Base-by-base conservation (phyloP, 2,113 vertebrate species). In the Limnothrissa miodon region DNA sequence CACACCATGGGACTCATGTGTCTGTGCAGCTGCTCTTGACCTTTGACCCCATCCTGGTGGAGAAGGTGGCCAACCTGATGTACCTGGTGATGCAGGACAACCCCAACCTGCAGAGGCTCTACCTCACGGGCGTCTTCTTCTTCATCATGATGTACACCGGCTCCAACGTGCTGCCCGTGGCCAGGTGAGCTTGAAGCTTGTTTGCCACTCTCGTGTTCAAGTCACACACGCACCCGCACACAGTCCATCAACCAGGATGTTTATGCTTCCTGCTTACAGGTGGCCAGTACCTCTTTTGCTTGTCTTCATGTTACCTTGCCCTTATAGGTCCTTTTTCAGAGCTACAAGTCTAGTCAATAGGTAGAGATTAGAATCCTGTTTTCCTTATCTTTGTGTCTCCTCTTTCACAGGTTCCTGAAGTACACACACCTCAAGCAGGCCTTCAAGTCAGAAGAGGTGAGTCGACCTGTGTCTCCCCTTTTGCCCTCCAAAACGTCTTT, bases 61-160 rank as follows among this genome's bases (percentile, higher is more conserved):
- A 99, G 90, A 99, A 99, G 88, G 98, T 99, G 0, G 97, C 97
- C 85, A 96, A 98, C 82, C 87, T 99, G 84, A 89, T 99, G 81
- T 93, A 96, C 86, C 92, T 96, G 88, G 94, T 99, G 91, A 97
- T 98, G 97, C 98, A 99, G 92, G 98, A 99, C 91, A 99, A 99
- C 90, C 98, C 98, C 9, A 98, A 97, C 89, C 94, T 99, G 91
- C 97, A 97, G 92, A 97, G 98, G 17, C 96, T 99, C 86, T 99
- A 99, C 90, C 94, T 99, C 88, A 98, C 95, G 9, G 98, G 98
- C 79, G 94, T 98, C 0, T 99, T 99, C 94, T 99, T 99, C 93
- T 99, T 99, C 90, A 99, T 99, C 92, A 99, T 99, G 98, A 99
- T 99, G 98, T 99, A 99, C 93, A 99, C 98, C 0, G 98, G 98